Percentiles rank a stretch among this genome's conserved stretches.
phyloP scores from a whole-genome alignment of 2,888 invertebrate genomes.

The Orthosia cruda region DNA sequence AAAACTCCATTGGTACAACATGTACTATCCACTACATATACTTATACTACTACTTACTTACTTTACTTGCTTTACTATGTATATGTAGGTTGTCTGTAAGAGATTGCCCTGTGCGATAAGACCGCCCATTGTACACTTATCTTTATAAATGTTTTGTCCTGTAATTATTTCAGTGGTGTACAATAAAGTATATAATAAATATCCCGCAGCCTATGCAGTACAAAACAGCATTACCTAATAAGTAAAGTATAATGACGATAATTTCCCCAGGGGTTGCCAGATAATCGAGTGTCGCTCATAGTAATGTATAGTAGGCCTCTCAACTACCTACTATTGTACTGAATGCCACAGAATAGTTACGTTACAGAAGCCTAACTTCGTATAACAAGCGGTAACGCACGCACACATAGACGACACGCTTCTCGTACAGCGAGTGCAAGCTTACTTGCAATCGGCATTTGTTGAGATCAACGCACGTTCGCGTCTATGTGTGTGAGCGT shows the following conservation, averaged over 20 bases:
- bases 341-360: neutral
- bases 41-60: too few species aligned
- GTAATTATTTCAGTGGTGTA: too few species aligned
- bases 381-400: neutral
- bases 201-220: neutral
- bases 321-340: neutral
- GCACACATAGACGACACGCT: neutral
- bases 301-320: slow-evolving; percentile 44
- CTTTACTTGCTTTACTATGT: too few species aligned
- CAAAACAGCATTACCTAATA: slow-evolving; percentile 27
- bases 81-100: too few species aligned
- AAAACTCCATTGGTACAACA: neutral
- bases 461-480: neutral
- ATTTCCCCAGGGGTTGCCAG: slow-evolving; percentile 47
- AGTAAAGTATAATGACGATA: slow-evolving; percentile 51
- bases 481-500: neutral
- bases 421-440: neutral
- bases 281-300: slow-evolving; percentile 51
- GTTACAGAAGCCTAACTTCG: neutral
- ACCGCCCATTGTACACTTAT: too few species aligned
- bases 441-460: neutral
- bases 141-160: too few species aligned
- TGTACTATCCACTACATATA: too few species aligned
- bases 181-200: too few species aligned
- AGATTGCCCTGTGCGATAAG: too few species aligned